These are phyloP conservation scores for Anableps anableps DNA, from an alignment of 2,797 vertebrate species.

Conservation along the genomic window DNA sequence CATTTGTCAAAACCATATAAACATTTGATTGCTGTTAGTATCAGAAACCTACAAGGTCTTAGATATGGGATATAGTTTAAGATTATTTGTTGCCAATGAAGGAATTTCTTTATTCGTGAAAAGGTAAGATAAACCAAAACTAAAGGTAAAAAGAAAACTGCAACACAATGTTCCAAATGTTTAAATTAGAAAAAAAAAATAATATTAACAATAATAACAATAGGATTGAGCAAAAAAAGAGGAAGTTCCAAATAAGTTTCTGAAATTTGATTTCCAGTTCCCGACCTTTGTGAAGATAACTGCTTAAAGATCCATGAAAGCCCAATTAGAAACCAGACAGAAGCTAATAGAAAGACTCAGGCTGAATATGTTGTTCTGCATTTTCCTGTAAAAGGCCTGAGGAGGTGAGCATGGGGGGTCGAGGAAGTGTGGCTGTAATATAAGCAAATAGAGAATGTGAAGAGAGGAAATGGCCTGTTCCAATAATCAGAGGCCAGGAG, in stretches of 20 bases:
- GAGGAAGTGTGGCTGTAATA: slow-evolving; percentile 69
- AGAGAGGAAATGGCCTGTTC: slow-evolving; percentile 68
- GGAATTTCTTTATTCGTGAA: neutral
- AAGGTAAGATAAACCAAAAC: neutral
- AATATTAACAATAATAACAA: no score
- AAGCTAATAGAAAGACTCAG: neutral
- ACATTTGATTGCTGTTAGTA: neutral
- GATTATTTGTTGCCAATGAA: neutral
- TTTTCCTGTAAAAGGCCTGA: slow-evolving; percentile 40
- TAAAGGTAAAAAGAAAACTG: neutral
- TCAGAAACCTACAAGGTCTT: neutral
- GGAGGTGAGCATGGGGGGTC: slow-evolving; percentile 31
- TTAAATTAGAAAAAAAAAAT: neutral
- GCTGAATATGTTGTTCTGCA: slow-evolving; percentile 36
- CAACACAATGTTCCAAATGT: neutral
- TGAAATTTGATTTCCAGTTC: neutral
- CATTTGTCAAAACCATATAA: neutral
- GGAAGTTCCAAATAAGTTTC: neutral
- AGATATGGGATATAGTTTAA: neutral
- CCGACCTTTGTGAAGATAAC: neutral
- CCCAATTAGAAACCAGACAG: slow-evolving; percentile 8
- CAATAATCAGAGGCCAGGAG: slow-evolving; percentile 58
- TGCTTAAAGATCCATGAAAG: slow-evolving; percentile 13
- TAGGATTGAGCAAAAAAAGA: neutral
- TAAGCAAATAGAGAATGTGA: slow-evolving; percentile 75